Evolutionary conservation across 2,113 vertebrate species (phyloP).

Genomic region (Herpetotheres cachinnans): DNA sequence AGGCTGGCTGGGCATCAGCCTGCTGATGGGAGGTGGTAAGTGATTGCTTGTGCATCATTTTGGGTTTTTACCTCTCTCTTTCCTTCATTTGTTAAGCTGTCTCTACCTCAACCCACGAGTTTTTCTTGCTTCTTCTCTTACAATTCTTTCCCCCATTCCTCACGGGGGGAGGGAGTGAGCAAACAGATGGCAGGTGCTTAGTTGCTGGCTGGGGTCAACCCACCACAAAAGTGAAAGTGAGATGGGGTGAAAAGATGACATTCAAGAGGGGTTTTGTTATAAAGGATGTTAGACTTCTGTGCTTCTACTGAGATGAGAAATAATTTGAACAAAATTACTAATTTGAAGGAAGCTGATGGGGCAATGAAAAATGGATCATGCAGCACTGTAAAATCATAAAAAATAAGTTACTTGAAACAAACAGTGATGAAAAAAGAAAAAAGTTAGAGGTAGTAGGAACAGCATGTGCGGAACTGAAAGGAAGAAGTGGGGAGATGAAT

Average conservation of each 20-base stretch:
- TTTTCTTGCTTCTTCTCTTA: background rate
- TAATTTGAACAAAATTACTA: background rate
- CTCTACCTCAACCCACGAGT: background rate
- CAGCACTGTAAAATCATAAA: background rate
- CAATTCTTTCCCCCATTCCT: rapidly evolving
- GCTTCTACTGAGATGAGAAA: background rate
- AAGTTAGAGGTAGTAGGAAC: background rate
- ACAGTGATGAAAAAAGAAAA: background rate
- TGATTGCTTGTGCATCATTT: background rate
- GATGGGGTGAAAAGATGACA: background rate
- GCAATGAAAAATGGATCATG: background rate
- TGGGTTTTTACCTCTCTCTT: background rate
- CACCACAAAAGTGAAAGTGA: background rate
- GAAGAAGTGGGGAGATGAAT: background rate
- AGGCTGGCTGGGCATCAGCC: background rate
- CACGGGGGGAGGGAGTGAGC: background rate
- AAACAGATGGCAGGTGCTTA: background rate
- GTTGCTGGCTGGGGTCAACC: background rate
- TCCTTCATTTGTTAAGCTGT: background rate
- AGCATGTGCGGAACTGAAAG: background rate
- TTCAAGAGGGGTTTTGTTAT: background rate
- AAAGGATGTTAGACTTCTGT: background rate
- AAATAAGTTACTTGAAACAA: background rate
- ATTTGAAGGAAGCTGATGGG: background rate
- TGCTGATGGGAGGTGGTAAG: background rate